Evolutionary conservation across 2,888 invertebrate genomes (phyloP), one percentile per base, ranked within the genome.

Genomic region (Ptycholaimellus sp.): DNA sequence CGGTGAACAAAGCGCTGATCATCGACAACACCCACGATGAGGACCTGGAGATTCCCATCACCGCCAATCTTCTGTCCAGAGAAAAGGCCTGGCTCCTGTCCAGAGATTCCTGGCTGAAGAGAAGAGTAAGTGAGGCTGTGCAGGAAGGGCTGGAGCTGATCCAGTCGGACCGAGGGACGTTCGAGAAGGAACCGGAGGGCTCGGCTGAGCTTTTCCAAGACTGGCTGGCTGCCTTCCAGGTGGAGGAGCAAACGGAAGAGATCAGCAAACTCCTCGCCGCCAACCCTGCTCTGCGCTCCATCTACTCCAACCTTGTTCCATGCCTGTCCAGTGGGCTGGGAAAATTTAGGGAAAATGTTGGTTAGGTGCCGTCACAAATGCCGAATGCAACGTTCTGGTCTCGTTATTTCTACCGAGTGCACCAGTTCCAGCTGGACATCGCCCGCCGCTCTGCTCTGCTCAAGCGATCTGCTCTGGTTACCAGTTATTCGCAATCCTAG

Each of bases 381-480:
- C 66, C 72, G 2, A 72, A 76, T 49, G 68, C 71, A 17, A 67
- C 73, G 42, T 80, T 79, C 60, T 80, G 79, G 79, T 72, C 74
- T 54, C 67, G 77, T 34, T 80, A 78, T 58, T 67, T 77, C 51
- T 80, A 76, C 63, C 73, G 74, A 53, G 72, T 76, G 52, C 74
- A 76, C n/a, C 60, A n/a, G n/a, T n/a, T n/a, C n/a, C n/a, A n/a
- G n/a, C n/a, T n/a, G n/a, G n/a, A n/a, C n/a, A n/a, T n/a, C n/a
- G n/a, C n/a, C n/a, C n/a, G n/a, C n/a, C n/a, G n/a, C n/a, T n/a
- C n/a, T n/a, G n/a, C n/a, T n/a, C n/a, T n/a, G n/a, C n/a, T n/a
- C n/a, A n/a, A n/a, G n/a, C n/a, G n/a, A n/a, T n/a, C n/a, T n/a
- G n/a, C n/a, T n/a, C n/a, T n/a, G n/a, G n/a, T n/a, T n/a, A n/a